A percentile compares a stretch with the other conserved stretches of the same genome.
Evolutionary conservation across 37 sponge, comb jelly and placozoan genomes (phyloP).

Genomic region (Mnemiopsis leidyi): DNA sequence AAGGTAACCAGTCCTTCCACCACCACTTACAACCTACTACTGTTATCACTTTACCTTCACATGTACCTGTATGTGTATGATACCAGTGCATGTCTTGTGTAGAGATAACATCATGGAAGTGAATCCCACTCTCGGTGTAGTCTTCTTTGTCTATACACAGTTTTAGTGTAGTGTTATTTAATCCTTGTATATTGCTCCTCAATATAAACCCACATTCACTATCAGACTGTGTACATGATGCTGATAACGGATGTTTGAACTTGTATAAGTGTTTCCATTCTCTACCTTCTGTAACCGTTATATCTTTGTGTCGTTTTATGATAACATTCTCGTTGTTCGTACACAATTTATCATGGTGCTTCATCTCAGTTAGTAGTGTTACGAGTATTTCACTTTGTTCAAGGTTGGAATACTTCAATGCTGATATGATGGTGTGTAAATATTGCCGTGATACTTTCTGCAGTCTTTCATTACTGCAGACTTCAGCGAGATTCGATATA

Average conservation of each 20-base stretch:
- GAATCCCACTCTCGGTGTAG: neutral
- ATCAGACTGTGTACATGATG: neutral
- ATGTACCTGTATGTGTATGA: neutral
- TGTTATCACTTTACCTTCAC: neutral
- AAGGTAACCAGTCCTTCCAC: neutral
- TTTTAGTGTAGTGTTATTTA: neutral
- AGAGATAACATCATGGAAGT: neutral
- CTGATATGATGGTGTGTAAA: neutral
- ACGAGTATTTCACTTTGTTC: neutral
- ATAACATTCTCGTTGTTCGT: neutral
- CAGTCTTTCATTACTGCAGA: neutral
- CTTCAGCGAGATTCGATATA: neutral
- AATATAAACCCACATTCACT: neutral
- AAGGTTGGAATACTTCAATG: neutral
- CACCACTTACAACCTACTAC: neutral
- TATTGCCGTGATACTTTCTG: neutral
- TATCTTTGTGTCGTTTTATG: neutral
- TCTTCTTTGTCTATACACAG: neutral
- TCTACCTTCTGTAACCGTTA: neutral
- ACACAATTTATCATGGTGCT: neutral
- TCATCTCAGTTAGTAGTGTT: neutral
- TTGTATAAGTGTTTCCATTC: neutral
- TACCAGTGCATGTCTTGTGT: neutral
- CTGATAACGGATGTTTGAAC: neutral
- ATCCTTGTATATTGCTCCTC: neutral